phyloP scores from a whole-genome alignment of 2,888 invertebrate genomes.

The Nezara viridula region DNA sequence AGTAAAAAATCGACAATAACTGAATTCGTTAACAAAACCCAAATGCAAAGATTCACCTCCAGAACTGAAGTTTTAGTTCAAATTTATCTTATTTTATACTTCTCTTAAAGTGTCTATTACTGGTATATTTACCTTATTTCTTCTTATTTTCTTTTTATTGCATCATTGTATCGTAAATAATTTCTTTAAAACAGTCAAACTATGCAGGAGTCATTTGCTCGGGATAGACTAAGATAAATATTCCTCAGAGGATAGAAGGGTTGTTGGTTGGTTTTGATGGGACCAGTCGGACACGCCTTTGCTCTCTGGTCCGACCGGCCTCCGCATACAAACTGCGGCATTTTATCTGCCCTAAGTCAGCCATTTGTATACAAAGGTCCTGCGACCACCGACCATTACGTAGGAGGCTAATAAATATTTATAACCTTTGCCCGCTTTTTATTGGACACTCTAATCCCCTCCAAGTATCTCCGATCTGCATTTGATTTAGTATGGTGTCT shows the following conservation, averaged over 20 bases:
- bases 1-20: too few species aligned
- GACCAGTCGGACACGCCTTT: conserved; percentile 1
- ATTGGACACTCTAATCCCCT: conserved; percentile 36
- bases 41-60: too few species aligned
- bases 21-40: too few species aligned
- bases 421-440: conserved; percentile 40
- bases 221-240: background rate
- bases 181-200: background rate
- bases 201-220: background rate
- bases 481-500: conserved; percentile 26
- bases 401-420: conserved; percentile 38
- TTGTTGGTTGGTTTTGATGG: conserved; percentile 3
- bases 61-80: too few species aligned
- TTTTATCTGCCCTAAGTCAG: conserved; percentile 14
- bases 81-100: too few species aligned
- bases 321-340: conserved; percentile 42
- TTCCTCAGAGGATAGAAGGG: background rate
- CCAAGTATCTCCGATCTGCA: conserved; percentile 14
- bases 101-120: too few species aligned
- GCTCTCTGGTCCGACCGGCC: conserved; percentile 4
- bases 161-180: background rate
- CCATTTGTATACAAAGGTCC: conserved; percentile 49
- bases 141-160: too few species aligned
- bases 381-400: conserved; percentile 24
- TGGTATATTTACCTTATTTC: too few species aligned